A percentile compares a stretch with the other conserved stretches of the same genome.
Conservation (phyloP, 2,797 vertebrate species). For the Sebastes glaucus region DNA sequence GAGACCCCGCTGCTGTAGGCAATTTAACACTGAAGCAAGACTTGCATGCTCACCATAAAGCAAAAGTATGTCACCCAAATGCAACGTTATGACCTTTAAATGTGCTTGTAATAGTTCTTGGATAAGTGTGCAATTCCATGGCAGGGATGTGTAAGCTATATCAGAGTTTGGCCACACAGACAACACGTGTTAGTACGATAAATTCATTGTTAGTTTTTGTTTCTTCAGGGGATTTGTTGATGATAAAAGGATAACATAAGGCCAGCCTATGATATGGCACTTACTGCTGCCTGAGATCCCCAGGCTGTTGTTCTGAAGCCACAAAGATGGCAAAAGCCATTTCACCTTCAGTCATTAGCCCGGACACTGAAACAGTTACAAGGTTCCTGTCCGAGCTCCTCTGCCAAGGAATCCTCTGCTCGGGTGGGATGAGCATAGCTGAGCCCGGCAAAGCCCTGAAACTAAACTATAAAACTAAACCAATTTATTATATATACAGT, state of each 20-base stretch:
- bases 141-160: background rate
- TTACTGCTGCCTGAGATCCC: background rate
- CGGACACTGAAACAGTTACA: background rate
- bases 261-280: background rate
- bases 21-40: constrained; percentile 14
- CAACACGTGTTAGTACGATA: background rate
- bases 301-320: background rate
- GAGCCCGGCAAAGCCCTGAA: background rate
- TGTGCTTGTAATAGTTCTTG: constrained; percentile 35
- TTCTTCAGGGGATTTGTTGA: background rate
- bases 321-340: background rate
- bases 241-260: background rate
- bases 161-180: background rate
- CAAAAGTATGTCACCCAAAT: background rate
- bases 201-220: background rate
- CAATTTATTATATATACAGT: background rate
- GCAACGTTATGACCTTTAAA: background rate
- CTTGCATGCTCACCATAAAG: constrained; percentile 18
- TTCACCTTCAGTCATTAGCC: background rate
- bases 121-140: background rate
- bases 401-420: background rate
- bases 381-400: background rate
- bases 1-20: background rate
- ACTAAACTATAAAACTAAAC: background rate
- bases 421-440: background rate